Evolutionary conservation across 2,888 invertebrate genomes (phyloP).

Genomic region (Crematogaster levior): DNA sequence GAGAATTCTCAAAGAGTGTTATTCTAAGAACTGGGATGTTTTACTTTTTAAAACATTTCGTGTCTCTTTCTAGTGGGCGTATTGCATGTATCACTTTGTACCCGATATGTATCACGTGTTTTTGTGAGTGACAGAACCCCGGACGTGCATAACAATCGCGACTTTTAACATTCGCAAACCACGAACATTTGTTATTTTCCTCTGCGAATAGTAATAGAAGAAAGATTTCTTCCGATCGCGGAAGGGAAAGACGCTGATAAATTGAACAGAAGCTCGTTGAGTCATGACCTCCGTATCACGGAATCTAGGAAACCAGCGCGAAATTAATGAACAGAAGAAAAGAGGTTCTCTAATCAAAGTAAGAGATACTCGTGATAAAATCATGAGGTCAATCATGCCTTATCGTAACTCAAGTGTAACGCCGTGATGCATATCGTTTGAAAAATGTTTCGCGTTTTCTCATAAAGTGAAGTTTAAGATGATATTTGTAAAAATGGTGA

Average conservation of each 20-base stretch:
- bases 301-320: neutral
- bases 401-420: neutral
- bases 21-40: neutral
- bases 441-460: neutral
- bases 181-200: neutral
- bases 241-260: neutral
- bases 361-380: neutral
- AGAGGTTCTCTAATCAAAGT: neutral
- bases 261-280: neutral
- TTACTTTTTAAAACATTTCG: neutral
- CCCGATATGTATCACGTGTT: neutral
- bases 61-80: neutral
- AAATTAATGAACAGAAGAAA: neutral
- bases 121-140: neutral
- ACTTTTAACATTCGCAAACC: neutral
- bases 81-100: neutral
- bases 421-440: neutral
- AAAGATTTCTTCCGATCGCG: no score
- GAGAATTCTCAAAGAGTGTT: neutral
- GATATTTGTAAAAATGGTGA: neutral
- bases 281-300: neutral
- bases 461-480: neutral
- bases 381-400: neutral
- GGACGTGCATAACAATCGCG: neutral
- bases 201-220: neutral